A percentile compares a stretch with the other conserved stretches of the same genome.
These are phyloP conservation scores for Cyclura pinguis DNA, from an alignment of 2,797 vertebrate genomes.

Conservation along the genomic window DNA sequence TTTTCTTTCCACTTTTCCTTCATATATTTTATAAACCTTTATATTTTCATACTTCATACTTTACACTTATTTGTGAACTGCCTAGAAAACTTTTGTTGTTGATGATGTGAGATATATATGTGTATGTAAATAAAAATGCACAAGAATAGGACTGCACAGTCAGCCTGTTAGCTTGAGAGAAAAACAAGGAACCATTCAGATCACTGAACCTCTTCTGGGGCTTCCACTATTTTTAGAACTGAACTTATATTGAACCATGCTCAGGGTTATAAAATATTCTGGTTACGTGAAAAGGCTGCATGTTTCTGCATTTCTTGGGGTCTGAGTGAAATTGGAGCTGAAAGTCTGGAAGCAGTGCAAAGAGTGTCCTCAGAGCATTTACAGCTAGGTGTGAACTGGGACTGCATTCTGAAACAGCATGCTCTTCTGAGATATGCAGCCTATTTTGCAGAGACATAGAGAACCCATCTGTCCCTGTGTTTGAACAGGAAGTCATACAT, in stretches of 20 bases:
- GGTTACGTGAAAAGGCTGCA: slow-evolving; percentile 37
- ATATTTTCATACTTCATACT: neutral
- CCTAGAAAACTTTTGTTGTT: neutral
- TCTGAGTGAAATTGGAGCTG: slow-evolving; percentile 57
- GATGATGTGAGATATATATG: neutral
- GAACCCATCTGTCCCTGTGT: neutral
- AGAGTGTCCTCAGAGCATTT: slow-evolving; percentile 37
- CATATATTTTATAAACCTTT: neutral
- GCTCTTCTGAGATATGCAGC: slow-evolving; percentile 32
- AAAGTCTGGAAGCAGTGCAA: slow-evolving; percentile 53
- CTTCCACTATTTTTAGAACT: slow-evolving; percentile 64
- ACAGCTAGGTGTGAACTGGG: slow-evolving; percentile 21
- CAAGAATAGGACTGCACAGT: neutral
- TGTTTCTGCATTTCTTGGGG: slow-evolving; percentile 56
- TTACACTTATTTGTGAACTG: neutral
- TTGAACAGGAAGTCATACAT: neutral
- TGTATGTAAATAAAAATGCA: neutral
- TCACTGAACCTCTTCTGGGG: slow-evolving; percentile 34
- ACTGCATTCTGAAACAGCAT: neutral
- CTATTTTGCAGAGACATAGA: accelerated
- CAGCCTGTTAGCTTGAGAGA: slow-evolving; percentile 1
- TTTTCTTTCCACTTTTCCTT: neutral
- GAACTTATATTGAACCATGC: slow-evolving; percentile 69
- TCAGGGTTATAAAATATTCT: slow-evolving; percentile 59
- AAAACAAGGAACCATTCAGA: neutral